Evolutionary conservation across 2,113 vertebrate species (phyloP).

Genomic region (Apaloderma vittatum): DNA sequence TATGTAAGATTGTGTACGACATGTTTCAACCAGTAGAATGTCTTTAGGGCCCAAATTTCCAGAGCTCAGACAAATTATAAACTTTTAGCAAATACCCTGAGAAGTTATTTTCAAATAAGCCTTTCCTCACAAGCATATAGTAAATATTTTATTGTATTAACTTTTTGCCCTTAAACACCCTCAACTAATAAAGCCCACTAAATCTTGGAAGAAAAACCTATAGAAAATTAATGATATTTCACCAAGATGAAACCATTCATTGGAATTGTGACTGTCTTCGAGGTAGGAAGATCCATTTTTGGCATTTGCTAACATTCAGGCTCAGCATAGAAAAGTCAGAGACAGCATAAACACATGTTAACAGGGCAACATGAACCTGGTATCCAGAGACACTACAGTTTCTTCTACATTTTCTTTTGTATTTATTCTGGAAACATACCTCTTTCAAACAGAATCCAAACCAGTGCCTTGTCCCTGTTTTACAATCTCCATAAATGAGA

Average conservation of each 20-base stretch:
- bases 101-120: not conserved
- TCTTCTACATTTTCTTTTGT: not conserved
- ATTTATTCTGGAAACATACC: not conserved
- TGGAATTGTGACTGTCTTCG: not conserved
- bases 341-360: not conserved
- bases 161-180: not conserved
- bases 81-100: not conserved
- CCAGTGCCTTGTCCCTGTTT: not conserved
- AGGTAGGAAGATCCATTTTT: not conserved
- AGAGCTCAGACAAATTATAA: not conserved
- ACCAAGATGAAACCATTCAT: not conserved
- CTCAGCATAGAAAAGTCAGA: not conserved
- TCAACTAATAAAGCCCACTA: not conserved
- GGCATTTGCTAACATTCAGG: not conserved
- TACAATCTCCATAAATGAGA: slow-evolving; percentile 25
- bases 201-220: not conserved
- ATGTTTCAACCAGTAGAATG: not conserved
- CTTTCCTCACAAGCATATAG: not conserved
- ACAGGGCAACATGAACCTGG: not conserved
- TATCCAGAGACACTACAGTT: not conserved
- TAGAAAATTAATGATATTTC: not conserved
- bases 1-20: not conserved
- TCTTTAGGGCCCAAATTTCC: not conserved
- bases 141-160: not conserved
- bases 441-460: not conserved